Evolutionary conservation across 2,888 invertebrate genomes (phyloP).

Genomic region (Ferdinandea cuprea): DNA sequence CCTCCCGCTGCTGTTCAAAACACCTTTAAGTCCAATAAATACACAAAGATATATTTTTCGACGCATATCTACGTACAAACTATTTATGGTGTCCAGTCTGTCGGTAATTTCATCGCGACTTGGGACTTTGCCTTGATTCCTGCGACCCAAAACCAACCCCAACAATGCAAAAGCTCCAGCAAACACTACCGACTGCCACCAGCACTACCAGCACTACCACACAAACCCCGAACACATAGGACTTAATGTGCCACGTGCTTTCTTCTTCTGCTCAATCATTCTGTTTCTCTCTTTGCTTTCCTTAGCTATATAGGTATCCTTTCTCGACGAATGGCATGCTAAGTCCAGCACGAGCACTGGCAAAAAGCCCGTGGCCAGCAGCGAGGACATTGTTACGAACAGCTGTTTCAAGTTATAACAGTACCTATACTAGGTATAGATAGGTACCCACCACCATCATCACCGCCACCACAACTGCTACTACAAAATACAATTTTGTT

Average conservation of each 20-base stretch:
- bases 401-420: constrained; percentile 49
- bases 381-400: constrained; percentile 44
- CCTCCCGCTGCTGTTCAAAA: not conserved
- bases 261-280: constrained; percentile 51
- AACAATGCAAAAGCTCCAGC: constrained; percentile 48
- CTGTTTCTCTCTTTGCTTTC: constrained; percentile 37
- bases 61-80: constrained; percentile 16
- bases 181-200: constrained; percentile 55
- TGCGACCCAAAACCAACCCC: constrained; percentile 26
- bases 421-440: constrained; percentile 36
- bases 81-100: constrained; percentile 71
- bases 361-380: constrained; percentile 56
- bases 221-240: constrained; percentile 7
- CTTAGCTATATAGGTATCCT: too few relatives aligned
- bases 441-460: not conserved
- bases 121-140: constrained; percentile 37
- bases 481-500: constrained; percentile 62
- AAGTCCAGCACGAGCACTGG: constrained; percentile 41
- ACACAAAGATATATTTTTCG: not conserved
- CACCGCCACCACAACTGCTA: constrained; percentile 40
- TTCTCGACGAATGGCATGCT: constrained; percentile 38
- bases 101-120: constrained; percentile 60
- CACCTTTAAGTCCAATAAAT: not conserved
- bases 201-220: constrained; percentile 30
- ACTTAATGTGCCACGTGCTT: constrained; percentile 65